Evolutionary conservation across 2,113 vertebrate genomes (phyloP), one percentile per base, ranked within the genome.

Genomic region (Dinomys branickii): DNA sequence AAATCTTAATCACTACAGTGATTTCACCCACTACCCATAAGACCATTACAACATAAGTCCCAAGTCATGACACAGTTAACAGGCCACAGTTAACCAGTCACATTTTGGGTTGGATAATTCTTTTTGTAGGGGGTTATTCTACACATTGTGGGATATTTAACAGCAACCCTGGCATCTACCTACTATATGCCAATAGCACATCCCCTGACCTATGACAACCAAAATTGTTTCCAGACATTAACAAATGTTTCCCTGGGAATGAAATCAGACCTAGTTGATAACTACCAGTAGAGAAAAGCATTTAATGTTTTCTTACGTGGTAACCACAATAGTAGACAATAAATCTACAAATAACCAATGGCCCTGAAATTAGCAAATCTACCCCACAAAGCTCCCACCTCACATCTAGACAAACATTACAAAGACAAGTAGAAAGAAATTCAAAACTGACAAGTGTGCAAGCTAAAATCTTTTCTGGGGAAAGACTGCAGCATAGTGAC

Each of bases 321-420:
- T 13, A 93, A 82, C 12, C 83, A 54, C 59, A 91, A 78, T 14
- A 77, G 52, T 8, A 69, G 35, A 50, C 2, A 28, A 87, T 16
- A 88, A n/a, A 61, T 24, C 24, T 63, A 67, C 41, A 28, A 38
- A 80, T 33, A 75, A 75, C 30, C 77, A 88, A 33, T 61, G 41
- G 24, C 13, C 28, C 65, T 52, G 88, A 61, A 63, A 85, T 71
- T 61, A 52, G 63, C 63, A 81, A 86, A 93, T 85, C 33, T 63
- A 50, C 24, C 44, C 71, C 78, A 44, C 12, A 92, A 47, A 82
- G 56, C 35, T 88, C 75, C 52, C 19, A 87, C 24, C 26, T 41
- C 56, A 44, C n/a, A 91, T 28, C 50, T 81, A 93, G n/a, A 94
- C 24, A 95, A 92, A 59, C 65, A 86, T 35, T 71, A 87, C 22